Conservation (phyloP, 23 tunicate species). For the Aplidium turbinatum region DNA sequence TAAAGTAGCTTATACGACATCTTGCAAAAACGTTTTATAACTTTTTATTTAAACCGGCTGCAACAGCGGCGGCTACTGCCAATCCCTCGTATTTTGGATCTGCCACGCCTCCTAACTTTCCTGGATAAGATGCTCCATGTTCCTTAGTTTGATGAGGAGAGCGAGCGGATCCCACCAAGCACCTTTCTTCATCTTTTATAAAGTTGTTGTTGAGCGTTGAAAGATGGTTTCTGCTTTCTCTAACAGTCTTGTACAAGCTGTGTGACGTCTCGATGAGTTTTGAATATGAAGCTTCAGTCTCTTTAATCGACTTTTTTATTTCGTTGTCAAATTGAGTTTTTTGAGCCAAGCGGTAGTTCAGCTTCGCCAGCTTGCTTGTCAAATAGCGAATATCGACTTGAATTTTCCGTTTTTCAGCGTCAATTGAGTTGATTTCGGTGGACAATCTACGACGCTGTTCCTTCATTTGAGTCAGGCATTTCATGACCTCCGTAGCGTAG, state of each 20-base stretch:
- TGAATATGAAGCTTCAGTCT: constrained; percentile 62
- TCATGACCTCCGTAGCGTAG: constrained; percentile 56
- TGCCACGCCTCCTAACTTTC: neutral
- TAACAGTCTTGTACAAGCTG: constrained; percentile 48
- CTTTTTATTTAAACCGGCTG: neutral
- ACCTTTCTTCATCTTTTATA: too few species aligned
- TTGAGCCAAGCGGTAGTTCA: constrained; percentile 52
- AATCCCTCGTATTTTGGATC: neutral
- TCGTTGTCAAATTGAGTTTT: constrained; percentile 50
- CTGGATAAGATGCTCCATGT: too few species aligned
- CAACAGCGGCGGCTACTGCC: neutral
- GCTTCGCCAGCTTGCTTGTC: constrained; percentile 54
- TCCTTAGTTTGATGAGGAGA: too few species aligned
- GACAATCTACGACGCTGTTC: constrained; percentile 34
- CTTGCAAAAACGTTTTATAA: neutral
- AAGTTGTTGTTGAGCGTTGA: too few species aligned
- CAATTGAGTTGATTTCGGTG: constrained; percentile 33
- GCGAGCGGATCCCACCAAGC: too few species aligned
- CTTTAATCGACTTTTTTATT: constrained; percentile 52
- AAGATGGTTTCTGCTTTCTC: constrained; percentile 30
- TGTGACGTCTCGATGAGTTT: constrained; percentile 83
- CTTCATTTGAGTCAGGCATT: constrained; percentile 64
- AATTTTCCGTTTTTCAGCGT: constrained; percentile 40
- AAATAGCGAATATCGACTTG: constrained; percentile 48
- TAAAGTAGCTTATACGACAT: too few species aligned